phyloP scores from a whole-genome alignment of 2,113 vertebrate genomes.

The Amphiprion percula region DNA sequence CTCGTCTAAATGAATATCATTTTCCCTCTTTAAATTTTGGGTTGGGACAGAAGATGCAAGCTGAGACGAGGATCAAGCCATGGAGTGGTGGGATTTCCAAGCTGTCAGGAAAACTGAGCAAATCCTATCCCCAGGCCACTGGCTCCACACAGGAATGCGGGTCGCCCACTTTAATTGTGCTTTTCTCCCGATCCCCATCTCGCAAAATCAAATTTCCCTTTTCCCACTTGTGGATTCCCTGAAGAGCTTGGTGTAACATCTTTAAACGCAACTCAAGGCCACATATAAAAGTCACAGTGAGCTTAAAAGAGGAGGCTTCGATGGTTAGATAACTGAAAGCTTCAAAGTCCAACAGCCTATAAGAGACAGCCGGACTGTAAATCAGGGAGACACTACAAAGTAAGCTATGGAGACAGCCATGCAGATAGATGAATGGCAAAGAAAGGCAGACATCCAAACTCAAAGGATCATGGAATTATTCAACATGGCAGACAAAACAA shows the following conservation, averaged over 20 bases:
- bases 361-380: conserved; percentile 73
- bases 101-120: conserved; percentile 72
- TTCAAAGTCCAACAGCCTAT: conserved; percentile 72
- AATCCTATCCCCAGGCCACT: conserved; percentile 77
- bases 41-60: conserved; percentile 59
- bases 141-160: conserved; percentile 76
- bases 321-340: conserved; percentile 66
- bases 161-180: conserved; percentile 75
- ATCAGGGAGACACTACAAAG: conserved; percentile 78
- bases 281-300: conserved; percentile 61
- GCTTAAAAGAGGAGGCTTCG: conserved; percentile 57
- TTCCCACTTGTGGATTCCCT: conserved; percentile 72
- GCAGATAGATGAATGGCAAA: conserved; percentile 45
- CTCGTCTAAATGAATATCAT: conserved; percentile 50
- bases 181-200: conserved; percentile 68
- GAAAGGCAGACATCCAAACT: conserved; percentile 38
- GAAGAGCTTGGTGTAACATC: conserved; percentile 62
- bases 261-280: conserved; percentile 61
- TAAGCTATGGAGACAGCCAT: conserved; percentile 51
- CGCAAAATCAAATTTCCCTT: conserved; percentile 79
- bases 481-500: conserved; percentile 58
- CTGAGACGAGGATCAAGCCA: conserved; percentile 64
- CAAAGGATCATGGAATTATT: conserved; percentile 49
- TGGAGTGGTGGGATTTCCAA: conserved; percentile 68
- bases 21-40: conserved; percentile 52